Base-by-base conservation (phyloP, 1,140 invertebrate genomes). In the Drosophila pseudoobscura region DNA sequence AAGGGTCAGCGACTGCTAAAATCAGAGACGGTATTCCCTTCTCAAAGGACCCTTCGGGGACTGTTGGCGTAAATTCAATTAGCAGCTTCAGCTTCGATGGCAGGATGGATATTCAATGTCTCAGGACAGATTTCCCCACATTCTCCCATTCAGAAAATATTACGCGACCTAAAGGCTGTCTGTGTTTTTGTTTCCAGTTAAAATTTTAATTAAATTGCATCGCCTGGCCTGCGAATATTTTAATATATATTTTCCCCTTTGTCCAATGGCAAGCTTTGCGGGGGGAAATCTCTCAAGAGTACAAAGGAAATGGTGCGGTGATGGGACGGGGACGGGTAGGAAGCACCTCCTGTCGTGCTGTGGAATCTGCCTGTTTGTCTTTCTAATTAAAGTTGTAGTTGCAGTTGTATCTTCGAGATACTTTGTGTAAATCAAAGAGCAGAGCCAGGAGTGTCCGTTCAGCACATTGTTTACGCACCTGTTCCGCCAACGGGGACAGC, bases 391-490 rank as follows among this genome's bases (percentile, higher is more conserved):
- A 87, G 64, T 78, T 71, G 74, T 55, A 74, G 62, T 77, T 87
- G 77, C 74, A 66, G 63, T 69, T 77, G 68, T 80, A 76, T 85
- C 78, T 63, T 47, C 26, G 78, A 82, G 71, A 87, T 87, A 88
- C 78, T 88, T 87, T 82, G 78, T 68, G 78, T 66, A 87, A 87
- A 87, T 87, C 83, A 87, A 88, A 82, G 82, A 45, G 54, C 52
- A 39, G 9, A 24, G 26, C 29, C 7, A 52, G 45, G 56, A 41
- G 72, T 50, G 41, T 26, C 22, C 44, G 35, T 11, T 39, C 9
- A 39, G 35, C 35, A 44, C 51, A 56, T 52, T 77, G 57, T 68
- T 73, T 61, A 61, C 31, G 56, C 44, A 55, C 54, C 53, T 75
- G 54, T 45, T 45, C 41, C 4, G 22, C 13, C 58, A 49, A 17